Base-by-base conservation (phyloP, 2,113 vertebrate genomes). In the Nicator chloris region DNA sequence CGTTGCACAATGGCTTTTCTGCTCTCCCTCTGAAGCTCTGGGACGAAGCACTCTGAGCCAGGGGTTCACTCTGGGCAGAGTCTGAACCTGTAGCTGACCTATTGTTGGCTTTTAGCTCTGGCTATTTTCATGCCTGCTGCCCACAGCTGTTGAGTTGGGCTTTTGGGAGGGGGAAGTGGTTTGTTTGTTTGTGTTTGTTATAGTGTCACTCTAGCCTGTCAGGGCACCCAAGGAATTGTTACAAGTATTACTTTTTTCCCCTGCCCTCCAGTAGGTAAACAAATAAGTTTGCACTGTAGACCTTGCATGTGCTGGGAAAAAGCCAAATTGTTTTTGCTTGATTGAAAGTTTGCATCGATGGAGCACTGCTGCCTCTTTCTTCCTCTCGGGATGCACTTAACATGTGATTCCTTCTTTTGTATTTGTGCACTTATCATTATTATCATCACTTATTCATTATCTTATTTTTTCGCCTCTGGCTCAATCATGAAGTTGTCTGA, bases 301-400 rank as follows among this genome's bases (percentile, higher is more conserved):
- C 19, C 21, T 56, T 49, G 10, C 8, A 54, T 28, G 11, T 64
- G 15, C 82, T 61, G 42, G 12, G 40, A 79, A 84, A 10, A 71
- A 64, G 1, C 8, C 44, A 44, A 3, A 13, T 30, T 37, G 5
- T 0, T 64, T 81, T 87, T 40, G 5, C 13, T 7, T 15, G 2
- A 64, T 59, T 64, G 30, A 78, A 78, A 78, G 6, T 10, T 78
- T 59, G 13, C 16, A 6, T 66, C 57, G 60, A 33, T 37, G 33
- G 13, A 79, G 8, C 3, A 14, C 17, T 60, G 10, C 16, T 89
- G 8, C 21, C 35, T 54, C 60, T 65, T 81, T 86, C 18, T 87
- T 49, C 56, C 20, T 76, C 42, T 71, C 3, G 2, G 15, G 28
- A 51, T 53, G 59, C 12, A 60, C 44, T 21, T 64, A 64, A 23